Base-by-base conservation (phyloP, 2,113 vertebrate genomes). In the Brachyhypopomus occidentalis region DNA sequence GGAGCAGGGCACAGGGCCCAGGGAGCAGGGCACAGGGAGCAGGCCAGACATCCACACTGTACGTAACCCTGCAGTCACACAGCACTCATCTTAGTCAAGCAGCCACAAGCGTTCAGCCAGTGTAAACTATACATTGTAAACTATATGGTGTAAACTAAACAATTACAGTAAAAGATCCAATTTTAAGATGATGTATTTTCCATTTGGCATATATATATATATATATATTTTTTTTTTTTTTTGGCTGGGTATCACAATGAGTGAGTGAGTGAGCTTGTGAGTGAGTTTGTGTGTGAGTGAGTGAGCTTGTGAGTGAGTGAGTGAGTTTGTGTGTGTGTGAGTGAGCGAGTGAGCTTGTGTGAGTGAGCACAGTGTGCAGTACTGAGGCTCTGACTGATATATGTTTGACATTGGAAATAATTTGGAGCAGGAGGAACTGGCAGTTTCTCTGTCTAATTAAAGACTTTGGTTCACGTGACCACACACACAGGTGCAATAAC, bases 321-420 rank as follows among this genome's bases (percentile, higher is more conserved):
- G 64, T 81, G 78, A 77, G 89, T 1, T 14, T 67, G 34, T 48
- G 14, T 69, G 22, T 62, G 12, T 62, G 22, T 25, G 12, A 25
- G 9, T 11, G 4, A 25, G 7, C 25, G 90, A 89, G 87, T 80
- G 90, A 86, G 87, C 84, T 74, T 86, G 85, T 91, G 91, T 86
- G 83, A 79, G 64, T 79, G 78, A 78, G 83, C 87, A 89, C 20
- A 71, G 59, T 23, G 67, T 38, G 48, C n/a, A 45, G 45, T 71
- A 88, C 83, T 89, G 88, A 89, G 87, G 88, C 89, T 78, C 82
- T 91, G 91, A 91, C 90, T 91, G 92, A 90, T 87, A 86, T 91
- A 92, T 93, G 91, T 94, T 94, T 94, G 92, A 92, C 94, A 94
- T 95, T 90, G 93, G 89, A 89, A 91, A 87, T 86, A 84, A 84